Base-by-base conservation (phyloP, 1,140 invertebrate genomes). In the Drosophila paulistorum region DNA sequence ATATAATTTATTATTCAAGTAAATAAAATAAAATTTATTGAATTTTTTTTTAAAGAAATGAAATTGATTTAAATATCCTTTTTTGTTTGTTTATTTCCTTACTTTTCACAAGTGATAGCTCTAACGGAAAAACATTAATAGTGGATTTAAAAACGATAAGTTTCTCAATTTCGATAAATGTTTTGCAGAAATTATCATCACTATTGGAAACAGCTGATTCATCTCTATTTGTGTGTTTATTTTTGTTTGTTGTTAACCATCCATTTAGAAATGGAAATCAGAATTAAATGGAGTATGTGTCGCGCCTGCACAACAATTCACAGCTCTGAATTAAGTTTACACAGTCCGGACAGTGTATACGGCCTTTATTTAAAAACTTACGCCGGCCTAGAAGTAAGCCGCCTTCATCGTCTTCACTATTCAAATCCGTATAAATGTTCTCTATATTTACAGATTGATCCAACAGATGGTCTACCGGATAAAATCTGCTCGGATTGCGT, bases 241-340 rank as follows among this genome's bases (percentile, higher is more conserved):
- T 51, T 48, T 1, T 48, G 6, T 23, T 23, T 23, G 0, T 17
- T 17, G 17, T 10, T 3, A 17, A 10, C 7, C 9, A 7, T 51
- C 3, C 9, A 11, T 39, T 13, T 13, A 11, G 11, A 11, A 51
- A 91, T 91, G 89, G 89, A 91, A 63, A 83, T 91, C 26, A 78
- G 68, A 26, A 91, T 91, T 55, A 91, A 85, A 11, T 91, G 90
- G 90, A 87, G 59, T 9, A 71, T 91, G 72, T 91, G 90, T 26
- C 70, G 90, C 0, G 74, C 83, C 3, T 91, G 90, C 76, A 72
- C 63, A 7, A 33, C 17, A 7, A 69, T 81, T 3, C 71, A 57
- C 2, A 71, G 42, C 4, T 37, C 61, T 3, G 35, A 71, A 0
- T 23, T 90, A 10, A 58, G 7, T 1, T 48, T 90, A 4, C 77